Percentiles rank a stretch among this genome's conserved stretches.
Conservation (phyloP, 2,113 vertebrate genomes). For the Mustela nigripes region DNA sequence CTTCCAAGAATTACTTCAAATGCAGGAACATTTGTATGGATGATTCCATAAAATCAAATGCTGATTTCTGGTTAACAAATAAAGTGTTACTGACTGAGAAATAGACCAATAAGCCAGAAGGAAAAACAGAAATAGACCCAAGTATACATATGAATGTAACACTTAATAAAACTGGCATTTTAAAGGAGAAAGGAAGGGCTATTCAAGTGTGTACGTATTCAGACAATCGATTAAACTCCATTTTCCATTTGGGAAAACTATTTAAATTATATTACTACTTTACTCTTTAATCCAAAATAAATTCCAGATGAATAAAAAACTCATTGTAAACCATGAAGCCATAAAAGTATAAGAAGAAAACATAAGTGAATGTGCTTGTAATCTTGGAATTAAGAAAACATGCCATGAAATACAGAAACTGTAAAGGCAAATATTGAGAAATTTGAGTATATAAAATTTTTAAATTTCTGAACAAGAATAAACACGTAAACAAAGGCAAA, state of each 20-base stretch:
- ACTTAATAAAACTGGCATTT: slow-evolving; percentile 25
- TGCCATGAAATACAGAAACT: neutral
- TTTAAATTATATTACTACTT: slow-evolving; percentile 9
- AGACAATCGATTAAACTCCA: neutral
- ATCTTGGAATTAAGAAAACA: neutral
- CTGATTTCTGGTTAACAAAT: slow-evolving; percentile 17
- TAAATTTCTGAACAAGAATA: slow-evolving; percentile 17
- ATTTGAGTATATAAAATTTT: neutral
- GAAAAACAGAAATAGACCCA: slow-evolving; percentile 17
- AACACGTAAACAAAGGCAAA: slow-evolving; percentile 23
- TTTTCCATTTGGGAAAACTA: slow-evolving; percentile 10
- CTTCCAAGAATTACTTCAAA: slow-evolving; percentile 20
- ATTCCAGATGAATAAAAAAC: slow-evolving; percentile 33
- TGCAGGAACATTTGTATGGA: neutral
- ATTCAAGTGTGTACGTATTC: neutral
- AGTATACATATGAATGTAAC: slow-evolving; percentile 23
- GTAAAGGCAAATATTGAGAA: neutral
- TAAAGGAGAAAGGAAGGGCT: neutral
- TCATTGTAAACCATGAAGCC: neutral
- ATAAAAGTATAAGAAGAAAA: slow-evolving; percentile 17
- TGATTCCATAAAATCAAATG: neutral
- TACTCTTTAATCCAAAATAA: slow-evolving; percentile 48
- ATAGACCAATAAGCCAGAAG: slow-evolving; percentile 17
- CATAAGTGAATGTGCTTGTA: slow-evolving; percentile 12
- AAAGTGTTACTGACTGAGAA: neutral